Percentiles rank a stretch among this genome's conserved stretches.
phyloP scores from a whole-genome alignment of 1,140 invertebrate species.

The Trachelipus rathkii region DNA sequence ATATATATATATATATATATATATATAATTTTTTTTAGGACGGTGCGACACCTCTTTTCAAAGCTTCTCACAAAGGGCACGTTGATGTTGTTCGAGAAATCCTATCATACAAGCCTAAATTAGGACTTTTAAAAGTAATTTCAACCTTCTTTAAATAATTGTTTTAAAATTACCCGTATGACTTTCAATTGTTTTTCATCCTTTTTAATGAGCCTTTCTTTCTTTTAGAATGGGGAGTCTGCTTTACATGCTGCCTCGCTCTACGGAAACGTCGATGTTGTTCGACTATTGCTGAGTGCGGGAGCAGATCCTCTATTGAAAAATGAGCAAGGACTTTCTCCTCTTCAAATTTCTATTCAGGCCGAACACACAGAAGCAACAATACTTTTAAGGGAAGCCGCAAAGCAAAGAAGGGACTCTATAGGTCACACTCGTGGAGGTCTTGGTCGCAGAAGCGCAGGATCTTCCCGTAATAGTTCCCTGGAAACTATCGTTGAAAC shows the following conservation, averaged over 20 bases:
- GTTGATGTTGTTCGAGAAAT: conserved; percentile 77
- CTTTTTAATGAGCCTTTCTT: background rate
- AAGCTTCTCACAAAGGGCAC: conserved; percentile 89
- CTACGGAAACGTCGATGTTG: conserved; percentile 73
- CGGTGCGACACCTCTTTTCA: conserved; percentile 85
- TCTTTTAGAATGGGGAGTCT: conserved; percentile 77
- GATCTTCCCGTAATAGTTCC: conserved; percentile 21
- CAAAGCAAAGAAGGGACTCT: background rate
- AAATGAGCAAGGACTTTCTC: conserved; percentile 66
- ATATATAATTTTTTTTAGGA: conserved; percentile 58
- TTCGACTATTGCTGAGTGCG: conserved; percentile 20
- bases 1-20: too few species aligned
- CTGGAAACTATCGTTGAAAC: conserved; percentile 24
- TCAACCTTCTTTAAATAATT: conserved; percentile 46
- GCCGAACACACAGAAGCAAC: conserved; percentile 18
- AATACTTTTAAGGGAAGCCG: background rate
- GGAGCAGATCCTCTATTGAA: conserved; percentile 51
- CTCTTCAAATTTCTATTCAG: conserved; percentile 48
- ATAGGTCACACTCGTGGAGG: conserved; percentile 2
- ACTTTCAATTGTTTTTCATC: too few species aligned
- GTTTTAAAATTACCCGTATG: too few species aligned
- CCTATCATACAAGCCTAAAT: conserved; percentile 72
- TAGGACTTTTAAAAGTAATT: conserved; percentile 72
- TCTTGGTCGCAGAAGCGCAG: background rate
- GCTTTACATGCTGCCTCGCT: conserved; percentile 82